A percentile compares a stretch with the other conserved stretches of the same genome.
phyloP scores from a whole-genome alignment of 2,113 vertebrate species.

The Pipra filicauda region DNA sequence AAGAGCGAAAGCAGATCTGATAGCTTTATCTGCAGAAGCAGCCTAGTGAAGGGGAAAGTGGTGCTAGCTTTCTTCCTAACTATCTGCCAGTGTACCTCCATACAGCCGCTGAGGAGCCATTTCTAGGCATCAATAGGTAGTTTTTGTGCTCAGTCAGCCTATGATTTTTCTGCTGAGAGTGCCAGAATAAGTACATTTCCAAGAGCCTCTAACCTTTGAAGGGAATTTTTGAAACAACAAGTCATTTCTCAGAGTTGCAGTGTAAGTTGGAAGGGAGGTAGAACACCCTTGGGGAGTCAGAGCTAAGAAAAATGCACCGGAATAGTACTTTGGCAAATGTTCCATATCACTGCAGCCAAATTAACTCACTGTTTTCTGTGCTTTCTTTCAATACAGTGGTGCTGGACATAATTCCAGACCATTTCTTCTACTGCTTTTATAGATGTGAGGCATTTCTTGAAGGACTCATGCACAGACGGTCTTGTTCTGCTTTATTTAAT shows the following conservation, averaged over 20 bases:
- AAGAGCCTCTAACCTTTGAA: neutral
- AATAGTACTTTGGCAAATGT: conserved; percentile 46
- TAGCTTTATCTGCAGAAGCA: neutral
- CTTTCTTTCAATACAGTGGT: neutral
- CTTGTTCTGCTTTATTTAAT: neutral
- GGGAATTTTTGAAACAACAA: conserved; percentile 5
- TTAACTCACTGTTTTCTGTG: conserved; percentile 22
- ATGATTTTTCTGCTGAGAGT: neutral
- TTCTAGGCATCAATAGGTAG: neutral
- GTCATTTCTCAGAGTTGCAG: conserved; percentile 21
- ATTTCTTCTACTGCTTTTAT: neutral
- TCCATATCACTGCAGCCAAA: neutral
- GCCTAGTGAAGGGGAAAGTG: neutral
- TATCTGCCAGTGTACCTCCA: neutral
- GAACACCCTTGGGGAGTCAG: conserved; percentile 19
- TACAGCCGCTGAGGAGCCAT: neutral
- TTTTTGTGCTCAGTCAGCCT: neutral
- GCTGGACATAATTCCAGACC: neutral
- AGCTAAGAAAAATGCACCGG: conserved; percentile 12
- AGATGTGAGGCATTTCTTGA: neutral
- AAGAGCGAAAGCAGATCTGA: neutral
- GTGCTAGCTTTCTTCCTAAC: neutral
- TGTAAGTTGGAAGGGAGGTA: neutral
- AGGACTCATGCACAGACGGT: neutral
- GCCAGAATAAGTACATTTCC: neutral